Conservation (phyloP, 2,888 invertebrate genomes). For the Frankliniella fusca region DNA sequence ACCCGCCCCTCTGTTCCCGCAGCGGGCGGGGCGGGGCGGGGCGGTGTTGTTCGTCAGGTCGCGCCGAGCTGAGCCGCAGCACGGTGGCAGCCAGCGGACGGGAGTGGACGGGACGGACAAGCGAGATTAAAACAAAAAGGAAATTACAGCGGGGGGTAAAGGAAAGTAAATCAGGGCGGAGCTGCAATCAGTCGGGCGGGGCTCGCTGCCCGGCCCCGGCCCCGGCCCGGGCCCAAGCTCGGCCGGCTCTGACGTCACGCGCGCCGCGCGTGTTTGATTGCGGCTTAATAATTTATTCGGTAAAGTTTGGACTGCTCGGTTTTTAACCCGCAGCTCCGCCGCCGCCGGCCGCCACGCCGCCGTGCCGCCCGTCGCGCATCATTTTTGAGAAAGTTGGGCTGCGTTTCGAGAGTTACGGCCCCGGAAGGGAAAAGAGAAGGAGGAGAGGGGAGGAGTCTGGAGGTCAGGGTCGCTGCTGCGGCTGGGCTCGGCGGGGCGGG, state of each 20-base stretch:
- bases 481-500: not conserved
- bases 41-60: not conserved
- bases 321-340: too few species aligned
- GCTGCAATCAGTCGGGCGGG: not conserved
- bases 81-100: not conserved
- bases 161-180: not conserved
- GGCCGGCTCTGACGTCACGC: not conserved
- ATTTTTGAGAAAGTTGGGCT: slow-evolving; percentile 19
- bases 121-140: not conserved
- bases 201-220: too few species aligned
- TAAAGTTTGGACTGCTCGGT: too few species aligned
- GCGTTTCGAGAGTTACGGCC: not conserved
- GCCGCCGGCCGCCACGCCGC: not conserved
- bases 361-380: not conserved
- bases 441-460: not conserved
- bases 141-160: not conserved
- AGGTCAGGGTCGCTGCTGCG: slow-evolving; percentile 5
- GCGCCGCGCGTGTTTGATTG: not conserved
- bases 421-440: not conserved
- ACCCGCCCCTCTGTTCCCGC: too few species aligned
- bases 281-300: not conserved
- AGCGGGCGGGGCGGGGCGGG: not conserved
- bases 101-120: not conserved
- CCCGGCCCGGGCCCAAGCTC: not conserved
- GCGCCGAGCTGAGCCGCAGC: not conserved